A percentile compares a stretch with the other conserved stretches of the same genome.
Evolutionary conservation across 2,888 invertebrate species (phyloP).

Genomic region (Phortica magna): DNA sequence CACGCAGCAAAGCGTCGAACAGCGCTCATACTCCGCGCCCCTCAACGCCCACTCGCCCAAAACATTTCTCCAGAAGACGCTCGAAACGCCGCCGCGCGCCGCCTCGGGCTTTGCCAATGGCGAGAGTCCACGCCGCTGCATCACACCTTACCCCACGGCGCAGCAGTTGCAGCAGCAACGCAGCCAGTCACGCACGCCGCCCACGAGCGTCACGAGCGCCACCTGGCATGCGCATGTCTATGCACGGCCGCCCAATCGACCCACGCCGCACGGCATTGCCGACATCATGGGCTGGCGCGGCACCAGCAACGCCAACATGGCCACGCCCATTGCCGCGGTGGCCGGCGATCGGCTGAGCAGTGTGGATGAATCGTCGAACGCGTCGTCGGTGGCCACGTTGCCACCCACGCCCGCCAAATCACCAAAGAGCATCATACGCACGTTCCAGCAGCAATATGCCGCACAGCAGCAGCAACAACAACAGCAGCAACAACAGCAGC

Average conservation of each 20-base stretch:
- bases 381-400: conserved; percentile 44
- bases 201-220: conserved; percentile 48
- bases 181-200: conserved; percentile 50
- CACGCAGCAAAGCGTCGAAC: conserved; percentile 46
- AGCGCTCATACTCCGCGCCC: conserved; percentile 52
- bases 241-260: conserved; percentile 87
- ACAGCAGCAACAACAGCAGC: conserved; percentile 64
- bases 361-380: conserved; percentile 53
- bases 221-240: conserved; percentile 95
- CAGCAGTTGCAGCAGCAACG: conserved; percentile 45
- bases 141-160: conserved; percentile 45
- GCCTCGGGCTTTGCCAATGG: conserved; percentile 20
- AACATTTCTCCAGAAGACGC: conserved; percentile 69
- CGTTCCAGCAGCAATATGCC: conserved; percentile 73
- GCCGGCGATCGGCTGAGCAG: conserved; percentile 13
- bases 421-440: conserved; percentile 75
- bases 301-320: conserved; percentile 20
- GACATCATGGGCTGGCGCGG: conserved; percentile 87
- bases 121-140: conserved; percentile 41
- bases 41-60: conserved; percentile 56
- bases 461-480: conserved; percentile 66
- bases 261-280: conserved; percentile 92
- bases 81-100: conserved; percentile 63
- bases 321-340: neutral
- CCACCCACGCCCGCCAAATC: conserved; percentile 70